phyloP scores from a whole-genome alignment of 2,113 vertebrate genomes.

The human region GRCh38 chr9:877501-878000 shows the following conservation, averaged over 20 bases:
- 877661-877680: background rate
- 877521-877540: background rate
- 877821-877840: background rate
- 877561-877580: background rate
- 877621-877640: background rate
- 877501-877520: background rate
- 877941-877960: conserved; percentile 71
- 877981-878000: conserved; percentile 80
- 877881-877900: background rate
- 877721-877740: conserved; percentile 35
- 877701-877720: background rate
- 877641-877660: background rate
- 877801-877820: conserved; percentile 43
- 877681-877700: background rate
- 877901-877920: conserved; percentile 40
- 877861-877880: background rate
- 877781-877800: conserved; percentile 51
- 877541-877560: background rate
- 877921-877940: conserved; percentile 4
- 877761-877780: conserved; percentile 44
- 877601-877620: background rate
- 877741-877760: conserved; percentile 38
- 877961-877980: conserved; percentile 79
- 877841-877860: background rate
- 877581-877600: background rate